These are phyloP conservation scores for Hyalella azteca DNA, from an alignment of 2,888 invertebrate species.

Conservation along the genomic window DNA sequence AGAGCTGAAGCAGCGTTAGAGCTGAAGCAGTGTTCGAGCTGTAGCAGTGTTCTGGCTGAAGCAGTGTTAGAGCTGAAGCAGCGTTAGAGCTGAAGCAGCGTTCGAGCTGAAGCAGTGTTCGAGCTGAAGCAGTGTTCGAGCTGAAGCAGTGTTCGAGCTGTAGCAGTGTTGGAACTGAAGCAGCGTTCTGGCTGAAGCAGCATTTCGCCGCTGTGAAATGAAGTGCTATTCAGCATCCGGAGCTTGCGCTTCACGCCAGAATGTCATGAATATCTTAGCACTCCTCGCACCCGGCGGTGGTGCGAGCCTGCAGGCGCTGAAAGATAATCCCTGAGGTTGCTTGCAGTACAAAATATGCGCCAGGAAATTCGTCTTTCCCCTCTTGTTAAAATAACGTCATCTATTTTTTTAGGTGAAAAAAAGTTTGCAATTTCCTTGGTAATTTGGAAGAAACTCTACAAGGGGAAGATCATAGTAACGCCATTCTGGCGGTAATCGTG, in stretches of 20 bases:
- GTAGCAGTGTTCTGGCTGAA: too few species aligned
- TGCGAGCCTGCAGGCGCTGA: too few species aligned
- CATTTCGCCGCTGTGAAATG: background rate
- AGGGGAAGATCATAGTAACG: too few species aligned
- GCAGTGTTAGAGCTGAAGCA: too few species aligned
- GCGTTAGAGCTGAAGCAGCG: background rate
- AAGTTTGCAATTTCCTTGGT: background rate
- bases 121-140: background rate
- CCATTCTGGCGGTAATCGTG: too few species aligned
- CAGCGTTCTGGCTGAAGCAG: background rate
- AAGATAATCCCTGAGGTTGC: too few species aligned
- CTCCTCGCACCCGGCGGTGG: background rate
- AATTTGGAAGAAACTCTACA: background rate
- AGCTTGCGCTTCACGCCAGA: background rate
- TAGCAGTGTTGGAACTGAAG: background rate
- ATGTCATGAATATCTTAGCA: slow-evolving; percentile 20
- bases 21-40: background rate
- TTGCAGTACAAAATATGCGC: background rate
- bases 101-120: background rate
- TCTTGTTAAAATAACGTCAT: background rate
- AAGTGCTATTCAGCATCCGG: slow-evolving; percentile 9
- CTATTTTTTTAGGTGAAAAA: background rate
- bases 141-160: slow-evolving; percentile 13
- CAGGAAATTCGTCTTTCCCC: background rate
- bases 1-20: background rate